phyloP scores from a whole-genome alignment of 2,113 vertebrate species.

The Calonectris borealis region DNA sequence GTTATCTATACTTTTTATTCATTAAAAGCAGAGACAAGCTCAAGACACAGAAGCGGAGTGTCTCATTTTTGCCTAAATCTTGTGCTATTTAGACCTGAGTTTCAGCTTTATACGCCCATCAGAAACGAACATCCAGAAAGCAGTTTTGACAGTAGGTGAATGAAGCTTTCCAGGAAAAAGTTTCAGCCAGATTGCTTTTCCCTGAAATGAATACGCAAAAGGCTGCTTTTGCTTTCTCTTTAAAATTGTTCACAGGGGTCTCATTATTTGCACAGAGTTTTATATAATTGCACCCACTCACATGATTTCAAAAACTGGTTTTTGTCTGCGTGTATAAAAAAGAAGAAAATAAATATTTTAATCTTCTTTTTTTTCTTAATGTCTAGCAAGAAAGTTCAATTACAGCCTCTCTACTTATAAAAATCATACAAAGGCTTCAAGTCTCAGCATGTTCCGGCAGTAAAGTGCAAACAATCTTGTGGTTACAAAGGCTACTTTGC shows the following conservation, averaged over 20 bases:
- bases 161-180: background rate
- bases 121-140: background rate
- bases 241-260: constrained; percentile 3
- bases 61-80: background rate
- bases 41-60: accelerated
- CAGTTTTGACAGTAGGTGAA: background rate
- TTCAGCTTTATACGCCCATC: background rate
- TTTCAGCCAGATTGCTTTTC: background rate
- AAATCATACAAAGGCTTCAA: constrained; percentile 53
- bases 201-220: background rate
- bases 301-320: constrained; percentile 30
- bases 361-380: constrained; percentile 35
- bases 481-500: constrained; percentile 57
- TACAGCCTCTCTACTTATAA: constrained; percentile 50
- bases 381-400: constrained; percentile 58
- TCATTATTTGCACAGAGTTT: constrained; percentile 37
- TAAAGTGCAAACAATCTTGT: constrained; percentile 55
- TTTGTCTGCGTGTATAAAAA: background rate
- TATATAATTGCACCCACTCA: constrained; percentile 11
- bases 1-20: background rate
- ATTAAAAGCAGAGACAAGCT: background rate
- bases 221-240: constrained; percentile 6
- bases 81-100: background rate
- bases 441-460: constrained; percentile 29
- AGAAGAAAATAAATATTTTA: constrained; percentile 53